Evolutionary conservation across 2,797 vertebrate genomes (phyloP).

Genomic region (Spea hammondii): DNA sequence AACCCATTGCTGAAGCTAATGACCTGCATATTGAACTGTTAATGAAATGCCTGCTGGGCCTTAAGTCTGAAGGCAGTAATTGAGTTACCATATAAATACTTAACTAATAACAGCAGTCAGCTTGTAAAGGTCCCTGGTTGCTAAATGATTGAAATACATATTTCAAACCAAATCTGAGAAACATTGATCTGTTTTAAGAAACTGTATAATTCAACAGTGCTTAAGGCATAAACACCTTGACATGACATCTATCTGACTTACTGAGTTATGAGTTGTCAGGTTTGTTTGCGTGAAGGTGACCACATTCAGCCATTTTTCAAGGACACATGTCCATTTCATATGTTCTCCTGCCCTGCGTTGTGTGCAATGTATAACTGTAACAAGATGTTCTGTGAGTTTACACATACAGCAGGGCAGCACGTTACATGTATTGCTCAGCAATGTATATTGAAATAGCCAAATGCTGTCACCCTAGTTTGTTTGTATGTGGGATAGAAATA

Average conservation of each 20-base stretch:
- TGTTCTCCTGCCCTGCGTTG: no score
- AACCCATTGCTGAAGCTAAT: conserved; percentile 41
- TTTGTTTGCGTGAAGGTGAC: background rate
- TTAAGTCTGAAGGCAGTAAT: conserved; percentile 44
- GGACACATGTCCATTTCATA: no score
- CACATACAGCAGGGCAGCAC: no score
- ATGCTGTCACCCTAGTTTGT: no score
- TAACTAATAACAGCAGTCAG: conserved; percentile 37
- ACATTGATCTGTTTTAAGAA: conserved; percentile 20
- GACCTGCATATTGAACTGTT: conserved; percentile 47
- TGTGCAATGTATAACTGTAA: no score
- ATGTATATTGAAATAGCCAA: no score
- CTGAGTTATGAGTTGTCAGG: background rate
- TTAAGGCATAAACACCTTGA: background rate
- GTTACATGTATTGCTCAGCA: no score
- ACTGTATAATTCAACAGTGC: background rate
- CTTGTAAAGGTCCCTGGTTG: conserved; percentile 22
- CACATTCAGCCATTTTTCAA: no score
- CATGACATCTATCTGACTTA: conserved; percentile 3
- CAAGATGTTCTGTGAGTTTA: no score
- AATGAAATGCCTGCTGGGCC: conserved; percentile 46
- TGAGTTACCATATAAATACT: conserved; percentile 50
- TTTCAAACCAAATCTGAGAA: conserved; percentile 24
- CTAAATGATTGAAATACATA: conserved; percentile 25
- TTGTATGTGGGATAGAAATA: no score